Evolutionary conservation across 37 sponge, comb jelly and placozoan genomes (phyloP), one percentile per base, ranked within the genome.

Genomic region (Ianthella basta): DNA sequence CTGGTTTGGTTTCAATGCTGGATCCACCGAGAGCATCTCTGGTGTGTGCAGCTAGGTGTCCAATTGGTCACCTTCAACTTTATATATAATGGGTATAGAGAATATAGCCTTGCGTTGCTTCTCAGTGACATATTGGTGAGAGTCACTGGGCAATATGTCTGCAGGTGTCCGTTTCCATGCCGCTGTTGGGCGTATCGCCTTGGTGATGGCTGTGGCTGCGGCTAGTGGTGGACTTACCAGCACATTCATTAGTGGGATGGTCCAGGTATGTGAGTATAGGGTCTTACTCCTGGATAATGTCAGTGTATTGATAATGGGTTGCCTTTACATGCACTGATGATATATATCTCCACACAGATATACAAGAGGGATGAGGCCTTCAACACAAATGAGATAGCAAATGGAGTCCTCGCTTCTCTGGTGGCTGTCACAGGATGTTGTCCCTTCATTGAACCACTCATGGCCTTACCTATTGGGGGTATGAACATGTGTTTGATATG

Each of bases 1-100:
- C 15, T 94, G 91, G 92, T 94, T 94, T 94, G 95, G 89, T 2
- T 94, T 94, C 85, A 94, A 94, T 81, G 85, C 86, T 83, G 95
- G 95, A 0, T 91, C 95, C 0, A 85, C 95, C 56, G 95, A 94
- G 64, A 89, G 80, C 57, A 82, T 90, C 1, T 60, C 79, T 23
- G 88, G 84, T 84, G 29, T 57, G 80, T 79, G n/a, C n/a, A n/a
- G n/a, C n/a, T n/a, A n/a, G 13, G 55, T 27, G 55, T n/a, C n/a
- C 18, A 5, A 55, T 56, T 0, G 20, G 1, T 36, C n/a, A n/a
- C n/a, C n/a, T n/a, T n/a, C n/a, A n/a, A n/a, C n/a, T n/a, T n/a
- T n/a, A n/a, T n/a, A n/a, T n/a, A n/a, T n/a, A n/a, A n/a, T n/a
- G n/a, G n/a, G n/a, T n/a, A n/a, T n/a, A n/a, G n/a, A n/a, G n/a